Base-by-base conservation (phyloP, 2,888 invertebrate genomes). In the Leucania comma region DNA sequence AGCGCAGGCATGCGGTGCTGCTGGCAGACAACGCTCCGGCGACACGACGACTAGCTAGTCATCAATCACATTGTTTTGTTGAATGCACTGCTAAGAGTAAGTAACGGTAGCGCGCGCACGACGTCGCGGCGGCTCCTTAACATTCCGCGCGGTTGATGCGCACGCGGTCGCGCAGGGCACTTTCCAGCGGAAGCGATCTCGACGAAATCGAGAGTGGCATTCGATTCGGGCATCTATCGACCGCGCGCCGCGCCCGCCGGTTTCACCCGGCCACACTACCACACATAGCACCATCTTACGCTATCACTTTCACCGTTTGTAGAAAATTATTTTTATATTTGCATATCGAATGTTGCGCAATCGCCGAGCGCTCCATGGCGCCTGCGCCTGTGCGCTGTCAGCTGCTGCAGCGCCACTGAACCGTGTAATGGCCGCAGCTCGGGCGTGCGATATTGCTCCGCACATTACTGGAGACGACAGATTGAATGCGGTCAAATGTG, bases 191-290 rank as follows among this genome's bases (percentile, higher is more conserved):
- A 78, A 72, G 67, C 77, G 59, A 71, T 73, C 75, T 84, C 78
- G 83, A 89, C 87, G 93, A 93, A 92, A 93, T 78, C 90, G 93
- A 93, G 93, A 93, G 93, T 92, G 91, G 79, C 82, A 77, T 84
- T 86, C 78, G 78, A 82, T 84, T 86, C 77, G 83, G 81, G 64
- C 70, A 76, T 63, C 69, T 74, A 78, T 81, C 83, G 85, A 65
- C 67, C 74, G 82, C 85, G 81, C 79, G 72, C 69, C 71, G 79
- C 83, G 79, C 79, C 26, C 65, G 74, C 74, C 69, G 77, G 71
- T 82, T 75, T 85, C 80, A 62, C 75, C 61, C 48, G 74, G 64
- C 70, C 51, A 5, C 53, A 57, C 70, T 29, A 51, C 62, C 59
- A 62, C 75, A 78, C 75, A 77, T 75, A 64, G 29, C 68, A 60